Percentiles rank a stretch among this genome's conserved stretches.
phyloP scores from a whole-genome alignment of 2,888 invertebrate genomes.

The Nomada lathburiana region DNA sequence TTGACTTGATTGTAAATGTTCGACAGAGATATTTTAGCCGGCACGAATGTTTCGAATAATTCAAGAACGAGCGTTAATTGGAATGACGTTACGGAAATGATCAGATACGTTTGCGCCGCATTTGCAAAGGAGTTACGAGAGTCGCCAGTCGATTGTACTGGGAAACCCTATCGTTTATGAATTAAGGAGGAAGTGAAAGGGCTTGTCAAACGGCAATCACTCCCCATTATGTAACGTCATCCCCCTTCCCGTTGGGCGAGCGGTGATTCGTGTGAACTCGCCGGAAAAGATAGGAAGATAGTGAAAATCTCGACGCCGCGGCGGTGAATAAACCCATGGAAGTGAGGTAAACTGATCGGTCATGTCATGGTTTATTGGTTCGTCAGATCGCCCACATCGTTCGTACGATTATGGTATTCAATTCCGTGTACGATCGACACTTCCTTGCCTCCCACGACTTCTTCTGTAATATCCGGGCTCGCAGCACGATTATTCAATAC shows the following conservation, averaged over 20 bases:
- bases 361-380: constrained; percentile 81
- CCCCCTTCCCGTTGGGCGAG: constrained; percentile 58
- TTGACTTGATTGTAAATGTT: too few species aligned
- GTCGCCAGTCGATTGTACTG: background rate
- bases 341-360: constrained; percentile 80
- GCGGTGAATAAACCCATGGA: constrained; percentile 67
- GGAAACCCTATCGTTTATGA: constrained; percentile 74
- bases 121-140: background rate
- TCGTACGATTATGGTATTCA: constrained; percentile 73
- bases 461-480: constrained; percentile 6
- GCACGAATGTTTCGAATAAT: too few species aligned
- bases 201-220: constrained; percentile 82
- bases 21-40: too few species aligned
- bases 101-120: background rate
- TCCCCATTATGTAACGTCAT: constrained; percentile 80
- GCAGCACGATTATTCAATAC: background rate
- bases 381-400: constrained; percentile 82
- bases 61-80: too few species aligned
- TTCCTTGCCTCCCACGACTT: constrained; percentile 71
- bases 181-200: constrained; percentile 77
- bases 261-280: constrained; percentile 80
- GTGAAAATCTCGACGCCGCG: constrained; percentile 61
- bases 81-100: background rate
- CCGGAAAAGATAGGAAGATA: constrained; percentile 75
- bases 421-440: constrained; percentile 64